These are phyloP conservation scores for Sarcophaga peregrina DNA, from an alignment of 1,140 invertebrate species.

Conservation along the genomic window DNA sequence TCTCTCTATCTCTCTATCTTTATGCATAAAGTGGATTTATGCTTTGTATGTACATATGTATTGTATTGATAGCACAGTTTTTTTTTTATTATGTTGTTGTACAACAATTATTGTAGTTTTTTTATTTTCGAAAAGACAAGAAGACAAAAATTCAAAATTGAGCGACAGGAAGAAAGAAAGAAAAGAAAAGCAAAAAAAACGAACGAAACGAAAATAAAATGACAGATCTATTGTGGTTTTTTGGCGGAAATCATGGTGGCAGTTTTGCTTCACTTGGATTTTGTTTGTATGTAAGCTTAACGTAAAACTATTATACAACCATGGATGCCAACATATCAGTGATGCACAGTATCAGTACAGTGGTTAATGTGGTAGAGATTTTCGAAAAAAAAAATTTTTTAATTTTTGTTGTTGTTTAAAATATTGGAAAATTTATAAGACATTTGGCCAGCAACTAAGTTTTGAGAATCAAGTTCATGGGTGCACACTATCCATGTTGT, in stretches of 20 bases:
- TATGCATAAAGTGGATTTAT: no score
- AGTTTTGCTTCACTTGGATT: neutral
- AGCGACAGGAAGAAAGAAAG: no score
- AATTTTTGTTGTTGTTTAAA: no score
- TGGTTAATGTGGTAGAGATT: neutral
- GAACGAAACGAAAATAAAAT: neutral
- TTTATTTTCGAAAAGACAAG: neutral
- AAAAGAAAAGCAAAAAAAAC: neutral
- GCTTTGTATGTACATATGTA: no score
- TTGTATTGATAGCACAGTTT: neutral
- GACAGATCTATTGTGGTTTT: constrained; percentile 14
- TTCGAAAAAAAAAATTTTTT: no score
- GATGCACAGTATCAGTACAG: neutral
- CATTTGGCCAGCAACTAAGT: no score
- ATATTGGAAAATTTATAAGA: no score
- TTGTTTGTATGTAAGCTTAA: neutral
- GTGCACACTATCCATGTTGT: no score
- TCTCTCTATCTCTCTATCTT: no score
- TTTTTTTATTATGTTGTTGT: neutral
- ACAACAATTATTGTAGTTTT: neutral
- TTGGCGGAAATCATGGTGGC: neutral
- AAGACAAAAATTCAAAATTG: no score
- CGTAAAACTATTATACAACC: neutral
- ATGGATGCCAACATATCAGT: neutral
- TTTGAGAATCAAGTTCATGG: no score